Conservation (phyloP, 2,888 invertebrate genomes). For the Yponomeuta sedellus region DNA sequence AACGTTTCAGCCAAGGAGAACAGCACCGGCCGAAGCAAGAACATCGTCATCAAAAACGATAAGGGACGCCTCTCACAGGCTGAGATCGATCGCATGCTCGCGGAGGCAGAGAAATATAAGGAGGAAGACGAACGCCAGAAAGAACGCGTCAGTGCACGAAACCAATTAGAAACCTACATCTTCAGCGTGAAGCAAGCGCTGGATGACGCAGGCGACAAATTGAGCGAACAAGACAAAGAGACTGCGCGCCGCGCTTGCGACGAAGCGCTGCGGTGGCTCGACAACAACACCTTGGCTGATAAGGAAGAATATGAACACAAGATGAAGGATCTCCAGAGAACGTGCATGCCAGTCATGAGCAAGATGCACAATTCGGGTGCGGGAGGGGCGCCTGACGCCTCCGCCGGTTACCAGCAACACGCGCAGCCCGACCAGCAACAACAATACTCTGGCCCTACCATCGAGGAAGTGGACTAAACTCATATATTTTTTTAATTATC, state of each 20-base stretch:
- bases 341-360: constrained; percentile 75
- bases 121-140: constrained; percentile 84
- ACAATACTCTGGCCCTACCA: constrained; percentile 38
- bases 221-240: constrained; percentile 81
- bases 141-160: constrained; percentile 81
- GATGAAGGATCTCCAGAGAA: constrained; percentile 75
- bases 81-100: constrained; percentile 87
- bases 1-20: constrained; percentile 89
- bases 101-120: constrained; percentile 83
- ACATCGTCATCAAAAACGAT: constrained; percentile 89
- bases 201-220: constrained; percentile 77
- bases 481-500: no score
- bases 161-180: constrained; percentile 82
- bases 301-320: constrained; percentile 80
- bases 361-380: constrained; percentile 74
- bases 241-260: constrained; percentile 67
- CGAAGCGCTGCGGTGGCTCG: constrained; percentile 82
- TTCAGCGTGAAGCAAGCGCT: constrained; percentile 82
- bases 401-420: constrained; percentile 5
- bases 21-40: constrained; percentile 80
- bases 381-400: constrained; percentile 4
- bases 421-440: not conserved
- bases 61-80: constrained; percentile 87
- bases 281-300: constrained; percentile 79
- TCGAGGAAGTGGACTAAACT: constrained; percentile 50